These are phyloP conservation scores for Congeria kusceri DNA, from an alignment of 2,888 invertebrate genomes.

Conservation along the genomic window DNA sequence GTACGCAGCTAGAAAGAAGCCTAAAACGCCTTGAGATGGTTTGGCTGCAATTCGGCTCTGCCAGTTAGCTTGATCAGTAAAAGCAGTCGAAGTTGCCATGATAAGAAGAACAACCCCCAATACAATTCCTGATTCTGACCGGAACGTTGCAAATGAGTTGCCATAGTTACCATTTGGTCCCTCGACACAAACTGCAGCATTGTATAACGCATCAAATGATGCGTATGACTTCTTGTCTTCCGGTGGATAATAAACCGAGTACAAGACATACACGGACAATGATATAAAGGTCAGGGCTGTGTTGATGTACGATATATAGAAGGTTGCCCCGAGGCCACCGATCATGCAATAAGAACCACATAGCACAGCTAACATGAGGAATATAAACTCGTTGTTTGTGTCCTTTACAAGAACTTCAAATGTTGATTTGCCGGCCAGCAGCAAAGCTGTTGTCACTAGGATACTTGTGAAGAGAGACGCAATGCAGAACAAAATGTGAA, in stretches of 20 bases:
- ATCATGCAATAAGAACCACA: slow-evolving; percentile 79
- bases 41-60: slow-evolving; percentile 83
- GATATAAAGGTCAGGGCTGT: slow-evolving; percentile 77
- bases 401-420: slow-evolving; percentile 69
- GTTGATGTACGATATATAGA: slow-evolving; percentile 83
- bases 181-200: slow-evolving; percentile 66
- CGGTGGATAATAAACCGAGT: slow-evolving; percentile 62
- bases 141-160: slow-evolving; percentile 73
- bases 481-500: slow-evolving; percentile 77
- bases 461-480: slow-evolving; percentile 78
- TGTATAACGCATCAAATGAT: slow-evolving; percentile 67
- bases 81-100: slow-evolving; percentile 69
- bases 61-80: slow-evolving; percentile 82
- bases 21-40: slow-evolving; percentile 79
- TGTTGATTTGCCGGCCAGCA: slow-evolving; percentile 74
- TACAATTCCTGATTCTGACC: slow-evolving; percentile 72
- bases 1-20: slow-evolving; percentile 80
- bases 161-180: slow-evolving; percentile 75
- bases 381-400: slow-evolving; percentile 75
- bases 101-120: slow-evolving; percentile 71
- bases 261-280: slow-evolving; percentile 71
- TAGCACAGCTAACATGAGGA: slow-evolving; percentile 75
- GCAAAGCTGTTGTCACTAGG: slow-evolving; percentile 73
- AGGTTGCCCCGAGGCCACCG: slow-evolving; percentile 80
- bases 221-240: slow-evolving; percentile 49